A percentile compares a stretch with the other conserved stretches of the same genome.
phyloP scores from a whole-genome alignment of 2,797 vertebrate genomes.

The Fratercula arctica region DNA sequence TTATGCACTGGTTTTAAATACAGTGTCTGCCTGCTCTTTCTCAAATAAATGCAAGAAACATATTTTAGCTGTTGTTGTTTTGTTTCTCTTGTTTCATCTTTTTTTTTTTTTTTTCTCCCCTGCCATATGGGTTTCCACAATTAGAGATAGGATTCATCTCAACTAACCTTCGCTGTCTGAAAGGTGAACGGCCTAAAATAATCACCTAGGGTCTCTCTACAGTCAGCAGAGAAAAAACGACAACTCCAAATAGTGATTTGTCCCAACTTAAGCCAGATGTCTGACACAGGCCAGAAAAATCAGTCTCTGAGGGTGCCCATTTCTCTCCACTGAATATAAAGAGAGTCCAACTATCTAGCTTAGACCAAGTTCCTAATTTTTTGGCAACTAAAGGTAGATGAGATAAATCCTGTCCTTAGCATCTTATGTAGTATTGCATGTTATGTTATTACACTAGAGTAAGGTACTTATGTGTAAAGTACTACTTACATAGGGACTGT shows the following conservation, averaged over 20 bases:
- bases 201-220: conserved; percentile 44
- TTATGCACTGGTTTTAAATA: not conserved
- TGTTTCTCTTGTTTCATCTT: not conserved
- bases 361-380: not conserved
- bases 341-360: not conserved
- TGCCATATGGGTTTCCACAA: conserved; percentile 58
- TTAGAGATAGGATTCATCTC: conserved; percentile 62
- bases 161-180: conserved; percentile 64
- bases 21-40: not conserved
- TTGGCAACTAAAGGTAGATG: not conserved
- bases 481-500: not conserved
- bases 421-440: not conserved
- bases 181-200: conserved; percentile 64
- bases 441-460: not conserved
- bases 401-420: not conserved
- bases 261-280: conserved; percentile 49
- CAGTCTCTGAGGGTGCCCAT: conserved; percentile 30
- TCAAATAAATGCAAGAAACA: not conserved
- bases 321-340: conserved; percentile 34
- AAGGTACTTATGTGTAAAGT: not conserved
- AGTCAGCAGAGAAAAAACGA: conserved; percentile 53
- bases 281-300: conserved; percentile 48
- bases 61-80: not conserved
- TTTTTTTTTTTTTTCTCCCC: not conserved
- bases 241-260: conserved; percentile 54